A percentile compares a stretch with the other conserved stretches of the same genome.
These are phyloP conservation scores for Drosophila neotestacea DNA, from an alignment of 2,888 invertebrate genomes.

Conservation along the genomic window DNA sequence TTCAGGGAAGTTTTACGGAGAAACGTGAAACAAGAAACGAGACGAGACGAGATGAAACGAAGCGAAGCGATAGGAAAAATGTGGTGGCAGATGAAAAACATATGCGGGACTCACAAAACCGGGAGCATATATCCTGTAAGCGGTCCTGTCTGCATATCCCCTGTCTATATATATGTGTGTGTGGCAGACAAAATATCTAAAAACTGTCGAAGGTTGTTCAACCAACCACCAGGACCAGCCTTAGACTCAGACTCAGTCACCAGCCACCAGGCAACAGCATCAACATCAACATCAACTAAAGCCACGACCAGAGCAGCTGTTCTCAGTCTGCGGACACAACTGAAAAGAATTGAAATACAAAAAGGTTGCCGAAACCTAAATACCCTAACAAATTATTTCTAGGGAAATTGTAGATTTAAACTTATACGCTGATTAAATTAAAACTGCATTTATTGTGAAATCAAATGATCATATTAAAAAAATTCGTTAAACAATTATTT, in stretches of 20 bases:
- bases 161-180: constrained; percentile 23
- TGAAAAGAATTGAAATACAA: neutral
- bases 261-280: constrained; percentile 42
- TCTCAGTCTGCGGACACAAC: constrained; percentile 32
- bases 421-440: too few relatives aligned
- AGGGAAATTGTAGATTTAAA: neutral
- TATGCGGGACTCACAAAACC: constrained; percentile 65
- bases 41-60: constrained; percentile 7
- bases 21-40: constrained; percentile 28
- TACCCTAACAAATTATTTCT: neutral
- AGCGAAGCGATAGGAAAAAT: constrained; percentile 35
- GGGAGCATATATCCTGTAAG: constrained; percentile 61
- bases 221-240: constrained; percentile 55
- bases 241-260: constrained; percentile 37
- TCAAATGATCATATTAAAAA: too few relatives aligned
- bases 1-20: constrained; percentile 51
- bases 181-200: constrained; percentile 72
- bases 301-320: constrained; percentile 69
- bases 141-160: constrained; percentile 42
- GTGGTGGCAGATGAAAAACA: constrained; percentile 63
- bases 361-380: neutral
- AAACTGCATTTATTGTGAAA: too few relatives aligned
- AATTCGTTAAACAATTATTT: too few relatives aligned
- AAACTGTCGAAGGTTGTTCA: constrained; percentile 77
- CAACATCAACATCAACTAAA: constrained; percentile 30